Base-by-base conservation (phyloP, 2,113 vertebrate genomes). In the Saccopteryx leptura region DNA sequence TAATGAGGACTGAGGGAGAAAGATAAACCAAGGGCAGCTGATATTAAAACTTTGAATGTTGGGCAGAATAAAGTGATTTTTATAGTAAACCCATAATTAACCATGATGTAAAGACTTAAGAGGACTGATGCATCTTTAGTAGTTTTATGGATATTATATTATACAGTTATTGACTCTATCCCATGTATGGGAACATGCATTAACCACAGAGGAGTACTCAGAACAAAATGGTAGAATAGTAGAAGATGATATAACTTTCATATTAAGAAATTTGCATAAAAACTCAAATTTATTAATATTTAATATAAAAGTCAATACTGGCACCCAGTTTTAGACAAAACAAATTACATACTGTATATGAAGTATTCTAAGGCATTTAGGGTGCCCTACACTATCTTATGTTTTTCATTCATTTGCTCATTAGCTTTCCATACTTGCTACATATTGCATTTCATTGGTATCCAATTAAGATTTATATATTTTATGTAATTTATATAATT, bases 271-370 rank as follows among this genome's bases (percentile, higher is more conserved):
- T 63, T 91, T 72, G 12, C n/a, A 31, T 68, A 82, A 61, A 80
- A 91, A 68, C 33, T 72, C 48, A 75, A 82, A 58, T 68, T 92
- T 74, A 48, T 91, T 96, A 24, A 17, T 63, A 52, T 74, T 88
- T 79, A 56, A 48, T 48, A 6, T 75, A 54, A 54, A 14, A 15
- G 26, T 79, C 17, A 90, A 80, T 48, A 60, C 0, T 90, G 71
- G 12, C 10, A 48, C 2, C 23, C 4, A 60, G 28, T 76, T 11
- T 92, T 91, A 1, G 24, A 52, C 19, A 88, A 82, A 93, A 88
- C n/a, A 91, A 54, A 50, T 66, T 93, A 12, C 9, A 21, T 54
- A 71, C n/a, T 2, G 15, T 66, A 28, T 48, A 2, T 33, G 31
- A 85, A 24, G 10, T 61, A 39, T 52, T 91, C 39, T 74, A 7